A percentile compares a stretch with the other conserved stretches of the same genome.
phyloP scores from a whole-genome alignment of 2,113 vertebrate species.

The Reinhardtius hippoglossoides region DNA sequence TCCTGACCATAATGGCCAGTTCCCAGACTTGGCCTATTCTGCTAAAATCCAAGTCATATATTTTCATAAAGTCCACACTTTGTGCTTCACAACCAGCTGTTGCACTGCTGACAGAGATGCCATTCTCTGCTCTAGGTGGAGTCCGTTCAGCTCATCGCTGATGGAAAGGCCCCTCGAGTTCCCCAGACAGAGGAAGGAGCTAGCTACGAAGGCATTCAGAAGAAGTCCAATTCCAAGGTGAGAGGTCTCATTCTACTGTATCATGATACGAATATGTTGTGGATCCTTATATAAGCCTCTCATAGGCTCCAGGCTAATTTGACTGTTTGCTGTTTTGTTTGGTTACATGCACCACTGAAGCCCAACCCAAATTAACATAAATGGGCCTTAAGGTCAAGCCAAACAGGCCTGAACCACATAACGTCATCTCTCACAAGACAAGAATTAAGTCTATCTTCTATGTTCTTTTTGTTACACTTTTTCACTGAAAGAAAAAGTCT shows the following conservation, averaged over 20 bases:
- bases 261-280: background rate
- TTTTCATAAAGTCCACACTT: background rate
- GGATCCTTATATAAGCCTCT: no score
- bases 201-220: constrained; percentile 96
- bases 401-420: no score
- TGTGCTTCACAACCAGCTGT: background rate
- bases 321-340: background rate
- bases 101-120: background rate
- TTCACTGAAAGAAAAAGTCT: no score
- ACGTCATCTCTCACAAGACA: no score
- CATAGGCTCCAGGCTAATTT: background rate
- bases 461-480: no score
- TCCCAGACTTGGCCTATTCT: background rate
- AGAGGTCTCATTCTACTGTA: constrained; percentile 1
- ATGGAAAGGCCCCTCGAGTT: constrained; percentile 89
- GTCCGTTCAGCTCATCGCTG: constrained; percentile 94
- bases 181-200: constrained; percentile 92
- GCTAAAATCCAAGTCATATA: background rate
- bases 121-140: constrained; percentile 84
- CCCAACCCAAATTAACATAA: no score
- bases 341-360: background rate
- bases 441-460: no score
- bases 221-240: constrained; percentile 94
- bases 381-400: no score
- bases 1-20: background rate